Evolutionary conservation across 2,113 vertebrate genomes (phyloP).

Genomic region (Cyanoramphus novaezelandiae): DNA sequence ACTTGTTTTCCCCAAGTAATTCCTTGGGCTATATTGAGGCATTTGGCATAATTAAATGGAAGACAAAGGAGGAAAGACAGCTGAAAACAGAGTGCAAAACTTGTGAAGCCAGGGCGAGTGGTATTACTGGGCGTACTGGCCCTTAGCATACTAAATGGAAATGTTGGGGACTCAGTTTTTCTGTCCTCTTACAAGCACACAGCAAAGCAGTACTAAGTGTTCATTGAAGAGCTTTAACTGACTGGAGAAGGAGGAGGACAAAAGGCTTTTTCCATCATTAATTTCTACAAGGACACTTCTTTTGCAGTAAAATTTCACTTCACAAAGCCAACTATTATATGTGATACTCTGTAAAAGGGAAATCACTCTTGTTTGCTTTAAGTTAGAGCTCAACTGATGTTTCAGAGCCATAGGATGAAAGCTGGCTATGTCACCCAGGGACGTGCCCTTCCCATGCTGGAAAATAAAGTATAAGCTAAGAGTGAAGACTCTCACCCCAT

Average conservation of each 20-base stretch:
- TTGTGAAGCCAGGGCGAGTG: background rate
- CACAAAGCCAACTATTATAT: background rate
- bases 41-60: background rate
- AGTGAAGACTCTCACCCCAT: background rate
- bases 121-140: background rate
- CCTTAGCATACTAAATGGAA: background rate
- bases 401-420: background rate
- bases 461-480: background rate
- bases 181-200: background rate
- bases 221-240: background rate
- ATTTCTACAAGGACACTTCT: background rate
- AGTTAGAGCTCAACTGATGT: background rate
- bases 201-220: background rate
- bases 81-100: background rate
- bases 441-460: background rate
- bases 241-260: background rate
- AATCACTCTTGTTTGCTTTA: background rate
- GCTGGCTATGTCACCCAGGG: rapidly evolving
- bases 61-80: background rate
- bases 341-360: background rate
- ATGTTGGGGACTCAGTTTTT: background rate
- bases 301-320: background rate
- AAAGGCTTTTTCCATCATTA: background rate
- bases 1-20: background rate
- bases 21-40: background rate